Evolutionary conservation across 2,113 vertebrate genomes (phyloP).

Genomic region (Agapornis roseicollis): DNA sequence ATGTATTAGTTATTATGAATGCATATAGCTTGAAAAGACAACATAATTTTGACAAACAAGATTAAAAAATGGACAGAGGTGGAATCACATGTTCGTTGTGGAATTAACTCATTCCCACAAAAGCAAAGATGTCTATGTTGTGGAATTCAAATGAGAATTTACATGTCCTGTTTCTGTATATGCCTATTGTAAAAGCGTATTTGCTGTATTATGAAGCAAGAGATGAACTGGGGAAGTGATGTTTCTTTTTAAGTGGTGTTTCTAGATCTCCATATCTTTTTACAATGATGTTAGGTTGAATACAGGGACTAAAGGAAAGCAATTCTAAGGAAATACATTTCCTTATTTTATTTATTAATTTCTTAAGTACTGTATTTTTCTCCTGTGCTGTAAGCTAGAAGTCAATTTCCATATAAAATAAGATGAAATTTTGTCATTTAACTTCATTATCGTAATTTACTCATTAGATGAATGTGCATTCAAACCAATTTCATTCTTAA

Average conservation of each 20-base stretch:
- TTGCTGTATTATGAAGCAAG: background rate
- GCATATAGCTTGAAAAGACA: background rate
- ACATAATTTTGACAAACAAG: background rate
- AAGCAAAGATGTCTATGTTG: background rate
- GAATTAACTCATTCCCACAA: background rate
- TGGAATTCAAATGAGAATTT: background rate
- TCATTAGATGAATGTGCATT: constrained; percentile 33
- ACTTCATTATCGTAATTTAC: background rate
- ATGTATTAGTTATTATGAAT: background rate
- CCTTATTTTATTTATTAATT: background rate
- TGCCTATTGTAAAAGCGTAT: background rate
- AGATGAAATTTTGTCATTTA: constrained; percentile 47
- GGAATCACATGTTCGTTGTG: background rate
- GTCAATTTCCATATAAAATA: background rate
- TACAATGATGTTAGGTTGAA: background rate
- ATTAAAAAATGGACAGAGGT: background rate
- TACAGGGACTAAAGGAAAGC: background rate
- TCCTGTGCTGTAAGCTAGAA: background rate
- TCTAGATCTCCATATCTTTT: background rate
- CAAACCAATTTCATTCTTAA: constrained; percentile 41
- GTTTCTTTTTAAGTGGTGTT: background rate
- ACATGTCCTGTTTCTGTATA: background rate
- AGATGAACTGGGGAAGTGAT: background rate
- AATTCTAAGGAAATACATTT: background rate
- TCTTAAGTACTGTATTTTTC: background rate